These are phyloP conservation scores for Hartigia nigra DNA, from an alignment of 2,888 invertebrate genomes.

Conservation along the genomic window DNA sequence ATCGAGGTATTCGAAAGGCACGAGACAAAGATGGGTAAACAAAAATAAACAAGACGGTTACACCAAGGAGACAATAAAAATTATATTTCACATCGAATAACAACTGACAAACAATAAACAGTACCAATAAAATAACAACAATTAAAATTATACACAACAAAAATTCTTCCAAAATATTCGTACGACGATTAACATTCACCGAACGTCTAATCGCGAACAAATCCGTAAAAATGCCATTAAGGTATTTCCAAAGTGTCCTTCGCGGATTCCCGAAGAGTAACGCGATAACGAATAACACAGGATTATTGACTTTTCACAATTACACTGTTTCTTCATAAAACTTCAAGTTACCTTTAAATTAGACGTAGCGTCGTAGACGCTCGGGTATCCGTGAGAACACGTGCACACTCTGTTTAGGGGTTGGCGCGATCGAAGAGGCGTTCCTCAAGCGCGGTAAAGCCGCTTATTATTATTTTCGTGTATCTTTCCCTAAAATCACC, in stretches of 20 bases:
- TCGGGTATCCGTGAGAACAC: conserved; percentile 19
- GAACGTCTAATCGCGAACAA: background rate
- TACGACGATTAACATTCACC: background rate
- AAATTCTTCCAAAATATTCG: background rate
- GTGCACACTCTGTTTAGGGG: conserved; percentile 15
- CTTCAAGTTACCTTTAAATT: background rate
- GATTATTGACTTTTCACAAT: background rate
- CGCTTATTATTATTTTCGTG: background rate
- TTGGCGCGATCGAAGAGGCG: conserved; percentile 9
- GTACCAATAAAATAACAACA: background rate
- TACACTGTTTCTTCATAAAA: background rate
- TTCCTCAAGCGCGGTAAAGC: background rate
- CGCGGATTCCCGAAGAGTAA: background rate
- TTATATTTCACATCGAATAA: background rate
- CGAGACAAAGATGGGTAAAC: background rate
- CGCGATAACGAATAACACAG: background rate
- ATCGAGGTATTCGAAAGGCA: background rate
- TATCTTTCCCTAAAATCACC: background rate
- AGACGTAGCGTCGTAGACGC: conserved; percentile 9
- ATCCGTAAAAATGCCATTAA: background rate
- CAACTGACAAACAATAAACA: background rate
- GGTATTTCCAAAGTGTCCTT: background rate
- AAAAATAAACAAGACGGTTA: background rate
- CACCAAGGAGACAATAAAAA: background rate
- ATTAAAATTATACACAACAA: background rate